Evolutionary conservation across 2,797 vertebrate species (phyloP).

Genomic region (Chanos chanos): DNA sequence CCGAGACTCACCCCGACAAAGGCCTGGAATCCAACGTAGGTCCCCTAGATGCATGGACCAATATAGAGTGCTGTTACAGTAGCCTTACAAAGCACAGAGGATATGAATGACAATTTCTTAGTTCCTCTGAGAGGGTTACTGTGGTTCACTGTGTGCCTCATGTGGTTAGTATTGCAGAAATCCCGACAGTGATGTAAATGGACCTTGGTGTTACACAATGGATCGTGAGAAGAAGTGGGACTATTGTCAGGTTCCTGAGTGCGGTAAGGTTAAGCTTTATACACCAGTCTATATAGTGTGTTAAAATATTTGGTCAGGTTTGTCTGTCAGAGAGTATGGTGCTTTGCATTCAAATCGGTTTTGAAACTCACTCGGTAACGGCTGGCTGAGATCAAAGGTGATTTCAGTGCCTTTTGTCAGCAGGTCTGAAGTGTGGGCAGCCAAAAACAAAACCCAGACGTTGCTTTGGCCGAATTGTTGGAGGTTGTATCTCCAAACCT

Average conservation of each 20-base stretch:
- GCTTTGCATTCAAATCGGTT: too few relatives aligned
- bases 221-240: constrained; percentile 82
- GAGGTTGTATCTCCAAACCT: constrained; percentile 80
- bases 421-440: constrained; percentile 75
- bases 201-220: constrained; percentile 94
- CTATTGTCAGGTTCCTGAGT: constrained; percentile 86
- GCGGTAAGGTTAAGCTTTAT: constrained; percentile 68
- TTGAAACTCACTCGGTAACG: background rate
- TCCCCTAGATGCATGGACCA: background rate
- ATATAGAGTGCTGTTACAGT: too few relatives aligned
- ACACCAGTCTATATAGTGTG: background rate
- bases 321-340: too few relatives aligned
- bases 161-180: constrained; percentile 85
- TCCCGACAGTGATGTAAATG: constrained; percentile 84
- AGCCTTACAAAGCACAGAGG: too few relatives aligned
- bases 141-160: too few relatives aligned
- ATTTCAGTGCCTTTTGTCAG: constrained; percentile 1
- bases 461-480: constrained; percentile 88
- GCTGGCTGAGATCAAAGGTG: background rate
- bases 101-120: too few relatives aligned
- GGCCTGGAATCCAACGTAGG: constrained; percentile 86
- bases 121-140: background rate
- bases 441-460: constrained; percentile 71
- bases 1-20: constrained; percentile 67
- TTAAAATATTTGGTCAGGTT: too few relatives aligned